Evolutionary conservation across 2,113 vertebrate genomes (phyloP).

Genomic region (Tetraodon nigroviridis): DNA sequence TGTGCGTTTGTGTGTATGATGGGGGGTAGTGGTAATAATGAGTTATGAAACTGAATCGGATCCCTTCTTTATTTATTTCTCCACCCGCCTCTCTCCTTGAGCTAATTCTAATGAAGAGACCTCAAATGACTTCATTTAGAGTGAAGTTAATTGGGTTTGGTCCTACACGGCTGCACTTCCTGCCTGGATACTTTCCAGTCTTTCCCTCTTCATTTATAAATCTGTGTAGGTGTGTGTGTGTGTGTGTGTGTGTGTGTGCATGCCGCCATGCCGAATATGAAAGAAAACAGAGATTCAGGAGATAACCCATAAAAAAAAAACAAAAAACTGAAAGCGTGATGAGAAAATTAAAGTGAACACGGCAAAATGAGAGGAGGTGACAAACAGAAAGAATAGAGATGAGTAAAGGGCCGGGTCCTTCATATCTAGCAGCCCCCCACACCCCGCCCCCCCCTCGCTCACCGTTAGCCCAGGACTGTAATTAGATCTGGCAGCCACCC

Average conservation of each 20-base stretch:
- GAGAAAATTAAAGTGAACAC: slow-evolving; percentile 48
- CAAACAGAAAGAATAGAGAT: slow-evolving; percentile 54
- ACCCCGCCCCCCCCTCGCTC: slow-evolving; percentile 62
- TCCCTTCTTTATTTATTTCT: slow-evolving; percentile 58
- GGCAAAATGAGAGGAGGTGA: slow-evolving; percentile 51
- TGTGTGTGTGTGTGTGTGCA: too few species aligned
- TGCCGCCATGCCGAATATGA: slow-evolving; percentile 10
- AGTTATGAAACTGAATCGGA: slow-evolving; percentile 59
- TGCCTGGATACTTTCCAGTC: slow-evolving; percentile 80
- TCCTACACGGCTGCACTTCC: slow-evolving; percentile 83
- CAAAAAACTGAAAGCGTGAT: slow-evolving; percentile 27
- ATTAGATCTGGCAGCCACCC: slow-evolving; percentile 96
- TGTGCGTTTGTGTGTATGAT: too few species aligned
- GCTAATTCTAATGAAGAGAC: slow-evolving; percentile 81
- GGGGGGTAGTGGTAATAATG: slow-evolving; percentile 7
- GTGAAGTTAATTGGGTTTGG: slow-evolving; percentile 89
- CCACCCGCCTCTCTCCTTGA: slow-evolving; percentile 36
- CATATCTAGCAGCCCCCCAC: slow-evolving; percentile 70
- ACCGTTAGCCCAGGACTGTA: slow-evolving; percentile 91
- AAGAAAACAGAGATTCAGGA: slow-evolving; percentile 40
- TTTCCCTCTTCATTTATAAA: slow-evolving; percentile 61
- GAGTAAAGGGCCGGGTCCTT: slow-evolving; percentile 77
- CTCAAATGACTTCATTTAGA: slow-evolving; percentile 82
- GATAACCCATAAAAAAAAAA: slow-evolving; percentile 43
- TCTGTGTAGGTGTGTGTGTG: too few species aligned